phyloP scores from a whole-genome alignment of 1,140 invertebrate genomes.

The Aphaenogaster floridana region DNA sequence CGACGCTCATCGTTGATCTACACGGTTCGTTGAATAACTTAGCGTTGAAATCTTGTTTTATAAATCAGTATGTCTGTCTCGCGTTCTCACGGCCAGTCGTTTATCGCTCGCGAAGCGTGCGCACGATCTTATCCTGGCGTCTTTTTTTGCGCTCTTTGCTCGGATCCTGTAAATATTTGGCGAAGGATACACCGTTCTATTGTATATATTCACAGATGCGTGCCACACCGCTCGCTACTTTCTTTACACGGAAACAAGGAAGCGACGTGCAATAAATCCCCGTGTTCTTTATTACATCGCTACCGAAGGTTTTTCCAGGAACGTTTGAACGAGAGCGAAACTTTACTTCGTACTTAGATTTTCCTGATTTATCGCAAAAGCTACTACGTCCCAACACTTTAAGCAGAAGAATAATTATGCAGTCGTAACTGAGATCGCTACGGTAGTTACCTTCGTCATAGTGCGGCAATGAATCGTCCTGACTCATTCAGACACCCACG shows the following conservation, averaged over 20 bases:
- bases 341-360: neutral
- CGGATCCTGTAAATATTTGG: conserved; percentile 47
- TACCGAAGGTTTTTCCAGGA: conserved; percentile 11
- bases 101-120: conserved; percentile 22
- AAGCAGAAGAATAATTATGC: neutral
- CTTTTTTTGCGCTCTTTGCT: conserved; percentile 46
- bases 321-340: neutral
- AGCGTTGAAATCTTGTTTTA: neutral
- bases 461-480: conserved; percentile 41
- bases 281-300: neutral
- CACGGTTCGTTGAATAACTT: neutral
- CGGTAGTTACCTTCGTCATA: neutral
- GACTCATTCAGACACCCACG: conserved; percentile 67
- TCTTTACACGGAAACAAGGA: neutral
- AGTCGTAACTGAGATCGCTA: conserved; percentile 7
- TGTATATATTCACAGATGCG: conserved; percentile 20
- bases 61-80: neutral
- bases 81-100: neutral
- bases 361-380: neutral
- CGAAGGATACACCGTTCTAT: neutral
- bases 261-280: neutral
- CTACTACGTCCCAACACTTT: neutral
- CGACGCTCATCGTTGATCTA: conserved; percentile 2
- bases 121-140: neutral
- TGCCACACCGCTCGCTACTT: conserved; percentile 1